These are phyloP conservation scores for Achroia grisella DNA, from an alignment of 1,140 invertebrate species.

Conservation along the genomic window DNA sequence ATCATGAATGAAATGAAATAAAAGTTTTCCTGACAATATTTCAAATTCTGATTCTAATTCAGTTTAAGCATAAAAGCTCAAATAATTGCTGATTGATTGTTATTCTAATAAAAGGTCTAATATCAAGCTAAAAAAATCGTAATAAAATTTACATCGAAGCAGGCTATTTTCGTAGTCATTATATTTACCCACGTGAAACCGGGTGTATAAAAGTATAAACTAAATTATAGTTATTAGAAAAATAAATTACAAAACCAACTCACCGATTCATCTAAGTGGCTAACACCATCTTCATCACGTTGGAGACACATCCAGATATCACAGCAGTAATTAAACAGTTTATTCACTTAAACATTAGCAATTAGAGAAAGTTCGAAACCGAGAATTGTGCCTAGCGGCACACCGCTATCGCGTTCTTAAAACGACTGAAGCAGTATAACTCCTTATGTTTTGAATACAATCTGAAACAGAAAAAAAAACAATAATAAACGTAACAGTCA, in stretches of 20 bases:
- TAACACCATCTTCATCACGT: constrained; percentile 49
- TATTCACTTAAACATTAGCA: constrained; percentile 20
- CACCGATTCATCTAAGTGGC: constrained; percentile 57
- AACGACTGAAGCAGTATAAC: constrained; percentile 41
- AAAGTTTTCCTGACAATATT: too few relatives aligned
- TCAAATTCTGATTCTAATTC: too few relatives aligned
- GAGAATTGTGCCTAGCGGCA: constrained; percentile 40
- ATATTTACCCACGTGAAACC: too few relatives aligned
- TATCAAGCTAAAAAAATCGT: too few relatives aligned
- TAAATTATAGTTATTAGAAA: too few relatives aligned
- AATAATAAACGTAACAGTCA: constrained; percentile 61
- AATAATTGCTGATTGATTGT: too few relatives aligned
- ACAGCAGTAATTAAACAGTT: constrained; percentile 14
- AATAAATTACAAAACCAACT: constrained; percentile 16
- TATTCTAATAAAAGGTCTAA: too few relatives aligned
- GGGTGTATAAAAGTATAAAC: too few relatives aligned
- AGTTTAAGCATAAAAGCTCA: too few relatives aligned
- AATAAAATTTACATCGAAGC: too few relatives aligned
- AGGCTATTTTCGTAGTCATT: too few relatives aligned
- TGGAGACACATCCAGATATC: constrained; percentile 65
- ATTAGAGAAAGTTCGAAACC: constrained; percentile 7
- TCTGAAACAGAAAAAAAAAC: constrained; percentile 71
- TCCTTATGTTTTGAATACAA: constrained; percentile 66
- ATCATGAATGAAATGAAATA: too few relatives aligned
- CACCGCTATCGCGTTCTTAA: constrained; percentile 38